A percentile compares a stretch with the other conserved stretches of the same genome.
Conservation (phyloP, 2,797 vertebrate genomes). For the Brachyrhaphis roseni region DNA sequence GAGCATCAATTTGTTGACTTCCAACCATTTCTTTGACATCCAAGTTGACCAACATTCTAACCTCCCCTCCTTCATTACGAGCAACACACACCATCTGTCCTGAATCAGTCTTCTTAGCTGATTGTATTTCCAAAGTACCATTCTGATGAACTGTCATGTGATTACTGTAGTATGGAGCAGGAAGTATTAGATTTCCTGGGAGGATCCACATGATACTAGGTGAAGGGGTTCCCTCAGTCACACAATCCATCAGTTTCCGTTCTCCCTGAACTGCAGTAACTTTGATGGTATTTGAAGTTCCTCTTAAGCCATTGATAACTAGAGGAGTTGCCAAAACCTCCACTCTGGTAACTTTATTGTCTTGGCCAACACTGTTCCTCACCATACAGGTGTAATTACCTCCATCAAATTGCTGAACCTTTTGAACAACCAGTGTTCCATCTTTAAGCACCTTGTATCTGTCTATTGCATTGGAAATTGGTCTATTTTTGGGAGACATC, state of each 20-base stretch:
- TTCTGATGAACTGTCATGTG: slow-evolving; percentile 88
- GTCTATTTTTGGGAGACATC: slow-evolving; percentile 86
- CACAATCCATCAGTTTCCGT: slow-evolving; percentile 83
- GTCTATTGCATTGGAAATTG: slow-evolving; percentile 79
- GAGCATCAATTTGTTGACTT: slow-evolving; percentile 74
- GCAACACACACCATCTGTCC: slow-evolving; percentile 86
- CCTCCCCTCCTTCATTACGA: slow-evolving; percentile 91
- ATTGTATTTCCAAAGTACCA: slow-evolving; percentile 88
- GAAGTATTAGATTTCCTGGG: slow-evolving; percentile 88
- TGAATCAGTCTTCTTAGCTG: slow-evolving; percentile 77
- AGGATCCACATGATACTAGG: slow-evolving; percentile 89
- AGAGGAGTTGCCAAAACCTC: slow-evolving; percentile 85
- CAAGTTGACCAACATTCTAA: slow-evolving; percentile 83
- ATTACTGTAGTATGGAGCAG: slow-evolving; percentile 87
- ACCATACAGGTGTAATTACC: slow-evolving; percentile 93
- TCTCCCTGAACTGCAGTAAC: slow-evolving; percentile 79
- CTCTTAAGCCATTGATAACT: slow-evolving; percentile 81
- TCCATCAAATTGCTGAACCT: slow-evolving; percentile 86
- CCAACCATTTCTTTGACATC: slow-evolving; percentile 77
- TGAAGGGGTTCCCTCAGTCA: slow-evolving; percentile 83
- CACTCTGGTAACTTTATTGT: slow-evolving; percentile 79
- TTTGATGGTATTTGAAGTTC: slow-evolving; percentile 67
- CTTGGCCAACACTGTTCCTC: slow-evolving; percentile 86
- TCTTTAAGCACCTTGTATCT: slow-evolving; percentile 86
- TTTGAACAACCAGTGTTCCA: slow-evolving; percentile 88